Conservation (phyloP, 2,797 vertebrate species). For the Chiroxiphia lanceolata region DNA sequence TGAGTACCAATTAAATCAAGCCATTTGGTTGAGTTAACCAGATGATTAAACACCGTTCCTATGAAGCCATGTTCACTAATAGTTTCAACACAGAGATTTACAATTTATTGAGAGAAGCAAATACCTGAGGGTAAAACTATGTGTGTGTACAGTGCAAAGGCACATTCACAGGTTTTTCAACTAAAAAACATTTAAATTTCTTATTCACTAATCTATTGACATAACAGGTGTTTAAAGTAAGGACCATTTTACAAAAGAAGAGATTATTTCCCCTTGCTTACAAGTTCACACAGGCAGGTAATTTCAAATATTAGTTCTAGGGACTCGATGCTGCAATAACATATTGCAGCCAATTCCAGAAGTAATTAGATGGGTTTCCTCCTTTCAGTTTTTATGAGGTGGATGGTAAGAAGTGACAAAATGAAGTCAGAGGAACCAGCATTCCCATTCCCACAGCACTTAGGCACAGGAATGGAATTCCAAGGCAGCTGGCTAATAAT, state of each 20-base stretch:
- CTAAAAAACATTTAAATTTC: not conserved
- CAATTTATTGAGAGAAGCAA: not conserved
- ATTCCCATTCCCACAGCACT: not conserved
- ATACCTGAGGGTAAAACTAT: not conserved
- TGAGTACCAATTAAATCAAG: not conserved
- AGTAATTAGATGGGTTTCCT: not conserved
- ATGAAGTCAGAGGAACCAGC: slow-evolving; percentile 2
- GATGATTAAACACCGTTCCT: not conserved
- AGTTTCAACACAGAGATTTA: not conserved
- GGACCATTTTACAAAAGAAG: not conserved
- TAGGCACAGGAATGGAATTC: not conserved
- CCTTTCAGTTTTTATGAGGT: slow-evolving; percentile 8
- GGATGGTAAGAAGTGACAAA: not conserved
- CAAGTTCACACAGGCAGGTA: not conserved
- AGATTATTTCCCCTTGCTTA: not conserved
- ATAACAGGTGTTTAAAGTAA: not conserved
- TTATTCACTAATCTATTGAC: not conserved
- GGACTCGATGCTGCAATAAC: not conserved
- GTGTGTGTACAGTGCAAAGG: fast-evolving
- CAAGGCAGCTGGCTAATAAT: not conserved
- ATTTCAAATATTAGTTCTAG: not conserved
- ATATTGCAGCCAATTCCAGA: not conserved
- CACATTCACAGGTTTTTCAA: not conserved
- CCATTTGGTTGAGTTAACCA: not conserved
- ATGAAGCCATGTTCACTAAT: not conserved